Evolutionary conservation across 2,888 invertebrate genomes (phyloP), one percentile per base, ranked within the genome.

Genomic region (Zonitis immaculata): DNA sequence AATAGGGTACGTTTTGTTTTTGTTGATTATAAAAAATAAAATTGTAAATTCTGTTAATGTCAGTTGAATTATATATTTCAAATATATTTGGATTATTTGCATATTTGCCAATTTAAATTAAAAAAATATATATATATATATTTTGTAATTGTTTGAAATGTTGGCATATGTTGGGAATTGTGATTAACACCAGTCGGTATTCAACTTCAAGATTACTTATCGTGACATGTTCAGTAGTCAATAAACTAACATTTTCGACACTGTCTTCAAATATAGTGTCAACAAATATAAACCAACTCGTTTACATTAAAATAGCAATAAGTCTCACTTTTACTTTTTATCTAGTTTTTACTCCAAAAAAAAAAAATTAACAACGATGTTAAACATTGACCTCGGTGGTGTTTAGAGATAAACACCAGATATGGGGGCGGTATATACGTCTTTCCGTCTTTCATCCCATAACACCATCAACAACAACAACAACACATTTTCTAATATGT

Each of bases 181-280:
- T 63, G 59, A 60, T 57, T 63, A 60, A 57, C 62, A 61, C 56
- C 58, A 54, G 49, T 44, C 51, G 44, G 58, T 59, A 59, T 60
- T 62, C 61, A 63, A 56, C 59, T 57, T 47, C 42, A 47, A 52
- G 60, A 63, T 63, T 63, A 60, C 56, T 63, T 63, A 63, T 63
- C 60, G n/a, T 52, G 56, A 43, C 54, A 54, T 59, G 47, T 59
- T 58, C 54, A 51, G 27, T 46, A 53, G 50, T 61, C 60, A 56
- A 63, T 63, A 63, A 59, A 61, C 48, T 51, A 47, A 47, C 57
- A 57, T 53, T 54, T 56, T 56, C 39, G 56, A 57, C 57, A 52
- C 54, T 18, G 18, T 9, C 56, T 51, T 52, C 51, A 60, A 48
- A n/a, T n/a, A n/a, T 51, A 52, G 39, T 52, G 60, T 60, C 58